A percentile compares a stretch with the other conserved stretches of the same genome.
phyloP scores from a whole-genome alignment of 23 tunicate genomes.

The Halocynthia aurantium region DNA sequence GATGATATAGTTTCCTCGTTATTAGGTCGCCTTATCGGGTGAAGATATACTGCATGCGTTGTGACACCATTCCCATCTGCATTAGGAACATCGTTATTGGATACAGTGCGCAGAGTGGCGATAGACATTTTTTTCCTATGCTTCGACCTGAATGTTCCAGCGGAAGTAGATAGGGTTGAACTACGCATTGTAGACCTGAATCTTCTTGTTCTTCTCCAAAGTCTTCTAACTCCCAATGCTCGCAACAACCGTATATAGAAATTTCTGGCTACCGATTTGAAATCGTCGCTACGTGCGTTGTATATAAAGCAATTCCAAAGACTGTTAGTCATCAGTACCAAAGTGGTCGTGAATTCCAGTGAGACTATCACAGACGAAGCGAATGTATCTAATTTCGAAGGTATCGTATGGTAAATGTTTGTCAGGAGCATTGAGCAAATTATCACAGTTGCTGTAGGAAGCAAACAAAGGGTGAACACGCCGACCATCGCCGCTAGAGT shows the following conservation, averaged over 20 bases:
- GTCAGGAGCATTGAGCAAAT: slow-evolving; percentile 19
- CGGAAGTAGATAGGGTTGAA: too few relatives aligned
- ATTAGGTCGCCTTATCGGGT: too few relatives aligned
- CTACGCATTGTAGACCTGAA: slow-evolving; percentile 11
- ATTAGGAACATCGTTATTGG: too few relatives aligned
- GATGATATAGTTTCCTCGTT: too few relatives aligned
- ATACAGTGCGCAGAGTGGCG: too few relatives aligned
- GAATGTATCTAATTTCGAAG: slow-evolving; percentile 18
- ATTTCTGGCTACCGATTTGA: slow-evolving; percentile 9
- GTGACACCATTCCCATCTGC: too few relatives aligned
- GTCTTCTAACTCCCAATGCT: not conserved
- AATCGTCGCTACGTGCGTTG: slow-evolving; percentile 52
- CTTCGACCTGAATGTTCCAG: too few relatives aligned
- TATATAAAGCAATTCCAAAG: slow-evolving; percentile 84
- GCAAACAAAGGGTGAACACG: slow-evolving; percentile 32
- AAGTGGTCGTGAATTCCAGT: slow-evolving; percentile 22
- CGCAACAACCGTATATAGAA: not conserved
- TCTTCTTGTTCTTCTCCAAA: slow-evolving; percentile 14
- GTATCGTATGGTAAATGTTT: slow-evolving; percentile 11
- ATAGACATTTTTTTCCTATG: too few relatives aligned
- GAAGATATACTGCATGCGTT: too few relatives aligned
- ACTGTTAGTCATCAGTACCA: slow-evolving; percentile 58
- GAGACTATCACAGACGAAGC: slow-evolving; percentile 19
- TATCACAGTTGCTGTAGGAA: slow-evolving; percentile 32
- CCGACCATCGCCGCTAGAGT: slow-evolving; percentile 60